Percentiles rank a stretch among this genome's conserved stretches.
phyloP scores from a whole-genome alignment of 2,113 vertebrate genomes.

The Ctenomys sociabilis region DNA sequence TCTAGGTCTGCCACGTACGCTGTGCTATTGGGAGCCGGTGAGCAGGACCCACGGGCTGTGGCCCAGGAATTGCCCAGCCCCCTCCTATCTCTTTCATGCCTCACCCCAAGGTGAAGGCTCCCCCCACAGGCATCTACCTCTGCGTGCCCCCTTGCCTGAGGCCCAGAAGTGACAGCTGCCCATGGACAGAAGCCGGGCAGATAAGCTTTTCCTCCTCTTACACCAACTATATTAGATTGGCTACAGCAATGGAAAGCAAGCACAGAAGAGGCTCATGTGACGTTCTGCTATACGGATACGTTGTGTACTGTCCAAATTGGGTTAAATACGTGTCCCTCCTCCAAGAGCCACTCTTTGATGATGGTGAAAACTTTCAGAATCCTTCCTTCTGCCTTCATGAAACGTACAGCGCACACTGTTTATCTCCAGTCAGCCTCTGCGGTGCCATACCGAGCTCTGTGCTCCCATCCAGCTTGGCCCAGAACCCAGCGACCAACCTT shows the following conservation, averaged over 20 bases:
- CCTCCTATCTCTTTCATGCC: neutral
- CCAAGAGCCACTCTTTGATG: neutral
- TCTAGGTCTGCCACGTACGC: neutral
- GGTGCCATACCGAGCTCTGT: neutral
- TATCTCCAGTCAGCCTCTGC: no score
- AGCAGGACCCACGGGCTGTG: neutral
- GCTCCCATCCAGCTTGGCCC: neutral
- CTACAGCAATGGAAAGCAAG: neutral
- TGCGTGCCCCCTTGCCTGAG: neutral
- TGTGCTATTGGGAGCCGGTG: neutral
- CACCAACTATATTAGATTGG: neutral
- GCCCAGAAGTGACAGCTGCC: neutral
- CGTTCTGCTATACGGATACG: neutral
- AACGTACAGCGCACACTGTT: neutral
- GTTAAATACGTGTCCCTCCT: neutral
- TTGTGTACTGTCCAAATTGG: neutral
- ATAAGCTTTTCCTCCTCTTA: neutral
- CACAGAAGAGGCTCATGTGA: neutral
- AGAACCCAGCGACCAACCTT: neutral
- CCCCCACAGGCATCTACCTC: no score
- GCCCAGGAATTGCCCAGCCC: no score
- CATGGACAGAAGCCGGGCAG: neutral
- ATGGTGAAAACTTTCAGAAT: neutral
- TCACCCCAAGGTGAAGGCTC: neutral
- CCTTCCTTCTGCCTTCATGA: neutral